Conservation (phyloP, 1,140 invertebrate species). For the Danaus melanippus region DNA sequence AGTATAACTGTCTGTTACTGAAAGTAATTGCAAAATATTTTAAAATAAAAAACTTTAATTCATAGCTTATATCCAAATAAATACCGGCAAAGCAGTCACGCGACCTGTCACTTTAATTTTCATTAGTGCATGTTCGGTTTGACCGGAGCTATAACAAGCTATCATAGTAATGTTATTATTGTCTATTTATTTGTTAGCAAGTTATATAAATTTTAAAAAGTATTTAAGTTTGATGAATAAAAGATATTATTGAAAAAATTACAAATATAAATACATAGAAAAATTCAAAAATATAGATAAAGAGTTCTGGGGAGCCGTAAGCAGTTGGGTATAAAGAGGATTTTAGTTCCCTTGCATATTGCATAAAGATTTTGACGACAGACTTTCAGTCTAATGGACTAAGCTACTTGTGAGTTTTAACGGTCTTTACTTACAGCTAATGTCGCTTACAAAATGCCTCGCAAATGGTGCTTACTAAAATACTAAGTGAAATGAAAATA, state of each 20-base stretch:
- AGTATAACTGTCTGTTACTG: no score
- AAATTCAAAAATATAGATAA: no score
- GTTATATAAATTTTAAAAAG: no score
- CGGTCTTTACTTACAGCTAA: slow-evolving; percentile 53
- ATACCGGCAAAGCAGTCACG: slow-evolving; percentile 1
- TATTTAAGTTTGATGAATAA: no score
- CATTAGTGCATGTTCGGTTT: slow-evolving; percentile 8
- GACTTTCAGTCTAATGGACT: slow-evolving; percentile 50
- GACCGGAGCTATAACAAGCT: not conserved
- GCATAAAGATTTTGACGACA: slow-evolving; percentile 32
- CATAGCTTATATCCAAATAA: no score
- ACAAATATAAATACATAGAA: no score
- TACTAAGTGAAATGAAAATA: slow-evolving; percentile 12
- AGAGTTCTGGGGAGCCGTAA: no score
- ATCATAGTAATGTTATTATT: no score
- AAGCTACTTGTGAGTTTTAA: slow-evolving; percentile 54
- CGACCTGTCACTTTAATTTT: slow-evolving; percentile 10
- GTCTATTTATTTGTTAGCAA: no score
- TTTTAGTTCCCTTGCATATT: slow-evolving; percentile 18
- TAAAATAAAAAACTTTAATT: no score
- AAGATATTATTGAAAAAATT: no score
- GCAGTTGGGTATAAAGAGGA: not conserved
- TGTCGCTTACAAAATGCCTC: slow-evolving; percentile 43
- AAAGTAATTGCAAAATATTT: no score
- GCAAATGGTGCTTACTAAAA: slow-evolving; percentile 36